These are phyloP conservation scores for Vanessa tameamea DNA, from an alignment of 1,140 invertebrate genomes.

Conservation along the genomic window DNA sequence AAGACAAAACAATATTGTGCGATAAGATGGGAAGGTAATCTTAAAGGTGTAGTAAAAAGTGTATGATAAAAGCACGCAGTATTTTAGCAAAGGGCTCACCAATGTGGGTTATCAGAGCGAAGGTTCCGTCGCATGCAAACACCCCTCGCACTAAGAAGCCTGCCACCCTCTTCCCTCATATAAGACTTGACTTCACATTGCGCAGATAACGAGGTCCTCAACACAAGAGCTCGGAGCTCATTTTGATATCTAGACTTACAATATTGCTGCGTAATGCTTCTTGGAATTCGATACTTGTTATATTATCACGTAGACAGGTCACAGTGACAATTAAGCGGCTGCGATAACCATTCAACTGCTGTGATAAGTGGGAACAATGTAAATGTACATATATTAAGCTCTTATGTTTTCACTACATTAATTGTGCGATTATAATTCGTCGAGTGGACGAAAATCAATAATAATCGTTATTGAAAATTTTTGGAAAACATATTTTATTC, in stretches of 20 bases:
- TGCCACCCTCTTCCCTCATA: slow-evolving; percentile 43
- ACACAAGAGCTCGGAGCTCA: slow-evolving; percentile 28
- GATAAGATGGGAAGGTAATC: slow-evolving; percentile 11
- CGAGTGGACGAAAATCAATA: no score
- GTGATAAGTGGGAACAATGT: slow-evolving; percentile 39
- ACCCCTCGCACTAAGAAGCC: slow-evolving; percentile 47
- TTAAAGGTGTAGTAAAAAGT: slow-evolving; percentile 6
- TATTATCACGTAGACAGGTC: slow-evolving; percentile 60
- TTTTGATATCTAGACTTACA: slow-evolving; percentile 30
- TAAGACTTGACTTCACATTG: slow-evolving; percentile 48
- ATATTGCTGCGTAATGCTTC: slow-evolving; percentile 40
- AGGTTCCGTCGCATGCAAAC: slow-evolving; percentile 47
- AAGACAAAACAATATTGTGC: slow-evolving; percentile 33
- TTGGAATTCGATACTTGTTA: slow-evolving; percentile 49
- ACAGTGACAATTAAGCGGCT: slow-evolving; percentile 53
- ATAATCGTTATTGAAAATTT: no score
- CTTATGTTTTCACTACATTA: slow-evolving; percentile 9
- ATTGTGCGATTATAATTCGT: not conserved
- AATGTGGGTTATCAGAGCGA: slow-evolving; percentile 48
- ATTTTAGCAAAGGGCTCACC: slow-evolving; percentile 23
- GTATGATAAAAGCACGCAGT: not conserved
- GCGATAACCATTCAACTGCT: slow-evolving; percentile 52
- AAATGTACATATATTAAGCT: slow-evolving; percentile 24
- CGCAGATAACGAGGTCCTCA: slow-evolving; percentile 38
- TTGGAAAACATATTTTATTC: no score